Conservation (phyloP, 2,797 vertebrate species). For the Sarcophilus harrisii region DNA sequence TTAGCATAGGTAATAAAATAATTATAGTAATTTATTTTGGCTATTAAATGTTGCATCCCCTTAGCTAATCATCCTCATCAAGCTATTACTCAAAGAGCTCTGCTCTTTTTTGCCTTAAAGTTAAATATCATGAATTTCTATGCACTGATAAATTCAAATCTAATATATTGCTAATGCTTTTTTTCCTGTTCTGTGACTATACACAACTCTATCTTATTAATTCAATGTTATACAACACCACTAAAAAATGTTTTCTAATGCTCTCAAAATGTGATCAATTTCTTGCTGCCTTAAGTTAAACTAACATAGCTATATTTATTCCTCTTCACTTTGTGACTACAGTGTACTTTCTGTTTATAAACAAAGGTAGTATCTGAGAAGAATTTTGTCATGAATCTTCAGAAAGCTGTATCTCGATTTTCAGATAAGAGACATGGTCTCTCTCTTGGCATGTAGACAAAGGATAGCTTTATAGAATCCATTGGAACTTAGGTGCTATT, state of each 20-base stretch:
- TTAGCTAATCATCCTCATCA: conserved; percentile 86
- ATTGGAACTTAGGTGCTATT: not conserved
- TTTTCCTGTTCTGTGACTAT: conserved; percentile 70
- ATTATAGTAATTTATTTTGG: conserved; percentile 87
- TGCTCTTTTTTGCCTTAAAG: conserved; percentile 82
- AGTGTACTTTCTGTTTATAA: conserved; percentile 35
- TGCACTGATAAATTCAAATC: conserved; percentile 80
- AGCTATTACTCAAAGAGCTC: conserved; percentile 83
- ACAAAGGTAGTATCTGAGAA: conserved; percentile 4
- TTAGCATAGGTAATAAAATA: conserved; percentile 88
- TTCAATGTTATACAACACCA: conserved; percentile 59
- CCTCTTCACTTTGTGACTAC: conserved; percentile 7
- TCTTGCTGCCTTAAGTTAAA: conserved; percentile 55
- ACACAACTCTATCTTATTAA: conserved; percentile 67
- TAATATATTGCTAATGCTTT: conserved; percentile 78
- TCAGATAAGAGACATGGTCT: not conserved
- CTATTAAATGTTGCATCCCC: conserved; percentile 85
- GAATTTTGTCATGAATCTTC: conserved; percentile 22
- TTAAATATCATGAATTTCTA: conserved; percentile 82
- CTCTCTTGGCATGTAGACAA: not conserved
- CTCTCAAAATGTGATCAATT: conserved; percentile 37
- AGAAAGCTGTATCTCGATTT: not conserved
- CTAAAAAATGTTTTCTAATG: conserved; percentile 64
- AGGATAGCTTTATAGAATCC: not conserved
- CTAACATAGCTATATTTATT: conserved; percentile 40